These are phyloP conservation scores for Leptodactylus fuscus DNA, from an alignment of 2,113 vertebrate species.

Conservation along the genomic window DNA sequence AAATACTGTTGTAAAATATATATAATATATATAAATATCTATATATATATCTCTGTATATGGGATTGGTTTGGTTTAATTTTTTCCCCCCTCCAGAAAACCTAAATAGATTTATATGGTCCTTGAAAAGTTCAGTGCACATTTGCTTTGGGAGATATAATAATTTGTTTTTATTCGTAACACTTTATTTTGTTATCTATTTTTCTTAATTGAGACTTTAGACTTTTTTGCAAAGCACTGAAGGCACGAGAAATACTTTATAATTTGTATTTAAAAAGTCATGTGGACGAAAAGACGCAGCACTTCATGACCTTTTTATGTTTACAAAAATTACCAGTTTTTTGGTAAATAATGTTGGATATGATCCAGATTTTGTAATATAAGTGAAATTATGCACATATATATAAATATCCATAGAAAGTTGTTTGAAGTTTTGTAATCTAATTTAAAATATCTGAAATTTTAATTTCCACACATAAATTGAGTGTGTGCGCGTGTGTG, in stretches of 20 bases:
- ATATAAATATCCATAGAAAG: constrained; percentile 78
- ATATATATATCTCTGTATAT: constrained; percentile 55
- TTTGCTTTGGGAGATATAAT: constrained; percentile 74
- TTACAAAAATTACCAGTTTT: constrained; percentile 88
- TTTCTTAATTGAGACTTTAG: constrained; percentile 50
- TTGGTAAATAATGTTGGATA: constrained; percentile 83
- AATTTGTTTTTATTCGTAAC: constrained; percentile 81
- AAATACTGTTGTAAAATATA: constrained; percentile 64
- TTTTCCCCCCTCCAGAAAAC: background rate
- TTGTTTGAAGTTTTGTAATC: constrained; percentile 86
- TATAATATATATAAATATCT: constrained; percentile 63
- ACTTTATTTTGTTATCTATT: constrained; percentile 66
- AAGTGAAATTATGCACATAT: constrained; percentile 75
- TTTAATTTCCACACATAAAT: constrained; percentile 87
- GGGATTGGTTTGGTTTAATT: constrained; percentile 24
- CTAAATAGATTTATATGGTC: constrained; percentile 46
- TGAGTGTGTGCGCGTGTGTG: constrained; percentile 76
- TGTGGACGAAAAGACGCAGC: constrained; percentile 71
- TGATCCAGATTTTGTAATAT: constrained; percentile 90
- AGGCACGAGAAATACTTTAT: constrained; percentile 71
- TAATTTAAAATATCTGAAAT: constrained; percentile 87
- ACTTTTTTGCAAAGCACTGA: constrained; percentile 77
- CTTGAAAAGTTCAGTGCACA: constrained; percentile 76
- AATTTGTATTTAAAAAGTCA: constrained; percentile 71
- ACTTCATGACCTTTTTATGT: constrained; percentile 82